Base-by-base conservation (phyloP, 2,888 invertebrate species). In the Minunthozetes semirufus region DNA sequence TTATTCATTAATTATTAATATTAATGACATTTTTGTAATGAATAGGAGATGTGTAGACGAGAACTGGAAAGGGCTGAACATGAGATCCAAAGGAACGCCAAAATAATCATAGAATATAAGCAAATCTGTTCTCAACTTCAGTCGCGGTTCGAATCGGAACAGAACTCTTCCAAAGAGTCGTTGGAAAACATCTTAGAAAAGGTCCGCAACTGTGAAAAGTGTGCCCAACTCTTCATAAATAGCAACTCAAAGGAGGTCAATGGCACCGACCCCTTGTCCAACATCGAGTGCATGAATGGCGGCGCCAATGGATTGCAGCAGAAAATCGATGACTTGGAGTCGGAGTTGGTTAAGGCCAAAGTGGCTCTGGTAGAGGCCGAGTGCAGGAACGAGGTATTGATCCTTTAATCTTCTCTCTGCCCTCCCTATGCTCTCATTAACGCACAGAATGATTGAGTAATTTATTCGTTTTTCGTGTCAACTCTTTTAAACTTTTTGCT, bases 281-380 rank as follows among this genome's bases (percentile, higher is more conserved):
- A 33, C 8, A 33, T 33, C 33, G 33, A 33, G 33, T 33, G 33
- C 33, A 33, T n/a, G 29, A 70, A 68, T 17, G 33, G 56, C n/a
- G 50, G 72, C 15, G 48, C 56, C n/a, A 75, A 76, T 50, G 72
- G 86, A 56, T 85, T 88, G 1, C 84, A 88, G 79, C 88, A 88
- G 80, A 87, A 91, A 78, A 89, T 94, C 72, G 87, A 94, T 3
- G 95, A 94, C 82, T 84, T 99, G 22, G 99, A 99, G 83, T 85
- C 97, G 76, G 97, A 99, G 81, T 85, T 99, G 79, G 99, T 98
- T 2, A 93, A 95, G 82, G 94, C 97, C 0, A 99, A 99, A 83
- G 85, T 99, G 78, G 95, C 94, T 0, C 90, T 97, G 79, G 99
- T 98, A 6, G 96, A 99, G 84, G 93, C 95, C 0, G 93, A 97